Evolutionary conservation across 2,888 invertebrate genomes (phyloP).

Genomic region (Mimachlamys varia): DNA sequence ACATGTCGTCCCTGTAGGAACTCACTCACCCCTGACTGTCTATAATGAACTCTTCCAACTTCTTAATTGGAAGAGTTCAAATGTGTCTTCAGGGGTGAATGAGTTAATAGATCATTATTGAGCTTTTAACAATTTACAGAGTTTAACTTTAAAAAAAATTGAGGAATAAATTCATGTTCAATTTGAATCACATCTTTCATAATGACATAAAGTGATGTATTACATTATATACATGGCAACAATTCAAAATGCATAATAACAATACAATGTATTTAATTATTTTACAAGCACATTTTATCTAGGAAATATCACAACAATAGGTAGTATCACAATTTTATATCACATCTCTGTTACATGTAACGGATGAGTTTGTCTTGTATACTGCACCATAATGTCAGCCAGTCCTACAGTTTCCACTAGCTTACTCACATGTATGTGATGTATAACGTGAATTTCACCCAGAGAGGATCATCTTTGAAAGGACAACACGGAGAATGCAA

Average conservation of each 20-base stretch:
- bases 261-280: not conserved
- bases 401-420: not conserved
- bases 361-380: not conserved
- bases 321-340: not conserved
- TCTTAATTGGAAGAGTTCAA: too few species aligned
- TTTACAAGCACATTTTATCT: not conserved
- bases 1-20: too few species aligned
- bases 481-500: too few species aligned
- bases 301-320: slow-evolving; percentile 2
- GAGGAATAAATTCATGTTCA: too few species aligned
- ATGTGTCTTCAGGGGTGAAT: too few species aligned
- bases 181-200: too few species aligned
- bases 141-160: not conserved
- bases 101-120: too few species aligned
- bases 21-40: too few species aligned
- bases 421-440: too few species aligned
- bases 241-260: not conserved
- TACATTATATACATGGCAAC: not conserved
- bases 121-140: not conserved
- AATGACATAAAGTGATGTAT: not conserved
- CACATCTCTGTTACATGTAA: not conserved
- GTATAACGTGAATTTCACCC: too few species aligned
- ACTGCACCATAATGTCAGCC: not conserved
- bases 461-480: too few species aligned
- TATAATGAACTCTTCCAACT: too few species aligned